Evolutionary conservation across 2,888 invertebrate genomes (phyloP).

Genomic region (Halictus quadricinctus): DNA sequence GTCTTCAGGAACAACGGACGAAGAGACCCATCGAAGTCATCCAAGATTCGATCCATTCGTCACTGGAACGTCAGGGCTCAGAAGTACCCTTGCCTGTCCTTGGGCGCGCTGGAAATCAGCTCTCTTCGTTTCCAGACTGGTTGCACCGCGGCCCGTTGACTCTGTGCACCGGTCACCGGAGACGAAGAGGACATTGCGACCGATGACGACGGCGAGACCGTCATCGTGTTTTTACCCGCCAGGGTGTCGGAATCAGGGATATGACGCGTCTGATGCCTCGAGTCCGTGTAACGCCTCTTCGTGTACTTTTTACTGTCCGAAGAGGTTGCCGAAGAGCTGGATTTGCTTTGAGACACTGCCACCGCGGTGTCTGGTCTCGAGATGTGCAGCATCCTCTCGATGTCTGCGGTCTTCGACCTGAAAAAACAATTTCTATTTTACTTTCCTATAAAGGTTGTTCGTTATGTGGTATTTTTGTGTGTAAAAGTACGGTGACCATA

Average conservation of each 20-base stretch:
- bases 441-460: neutral
- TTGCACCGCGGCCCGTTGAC: constrained; percentile 66
- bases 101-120: constrained; percentile 90
- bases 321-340: constrained; percentile 78
- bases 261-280: constrained; percentile 85
- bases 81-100: constrained; percentile 78
- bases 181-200: constrained; percentile 70
- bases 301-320: constrained; percentile 85
- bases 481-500: too few species aligned
- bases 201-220: constrained; percentile 68
- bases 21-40: constrained; percentile 12
- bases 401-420: constrained; percentile 87
- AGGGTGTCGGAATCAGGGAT: constrained; percentile 84
- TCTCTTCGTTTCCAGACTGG: constrained; percentile 91
- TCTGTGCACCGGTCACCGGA: constrained; percentile 64
- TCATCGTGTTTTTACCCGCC: constrained; percentile 72
- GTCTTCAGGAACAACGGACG: neutral
- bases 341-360: constrained; percentile 69
- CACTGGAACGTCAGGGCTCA: constrained; percentile 52
- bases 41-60: constrained; percentile 49
- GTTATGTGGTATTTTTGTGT: too few species aligned
- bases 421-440: constrained; percentile 14
- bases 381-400: constrained; percentile 85
- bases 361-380: constrained; percentile 81
- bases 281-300: constrained; percentile 85